phyloP scores from a whole-genome alignment of 2,888 invertebrate genomes.

The Cephus rjabovi region DNA sequence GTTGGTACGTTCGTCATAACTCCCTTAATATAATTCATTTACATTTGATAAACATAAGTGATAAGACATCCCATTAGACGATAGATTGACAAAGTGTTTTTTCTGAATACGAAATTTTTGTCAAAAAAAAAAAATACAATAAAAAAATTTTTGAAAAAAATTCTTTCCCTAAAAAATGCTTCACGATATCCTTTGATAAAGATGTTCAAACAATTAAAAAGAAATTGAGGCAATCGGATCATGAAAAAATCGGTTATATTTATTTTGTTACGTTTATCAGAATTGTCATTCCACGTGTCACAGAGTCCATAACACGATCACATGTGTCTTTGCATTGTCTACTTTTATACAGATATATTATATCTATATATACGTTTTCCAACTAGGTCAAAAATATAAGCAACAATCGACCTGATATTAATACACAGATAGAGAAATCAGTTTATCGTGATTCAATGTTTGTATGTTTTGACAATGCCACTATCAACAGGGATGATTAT shows the following conservation, averaged over 20 bases:
- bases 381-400: no score
- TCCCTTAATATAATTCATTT: neutral
- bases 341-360: neutral
- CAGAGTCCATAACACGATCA: neutral
- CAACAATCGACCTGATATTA: no score
- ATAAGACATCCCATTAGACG: neutral
- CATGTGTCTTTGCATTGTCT: neutral
- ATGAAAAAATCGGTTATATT: neutral
- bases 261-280: neutral
- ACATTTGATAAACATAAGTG: neutral
- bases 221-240: no score
- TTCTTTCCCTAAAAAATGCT: no score
- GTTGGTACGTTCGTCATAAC: neutral
- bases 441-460: conserved; percentile 27
- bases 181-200: no score
- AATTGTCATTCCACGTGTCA: neutral
- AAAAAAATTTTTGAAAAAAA: no score
- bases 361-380: no score
- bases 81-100: neutral
- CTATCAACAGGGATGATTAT: conserved; percentile 52
- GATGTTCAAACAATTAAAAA: no score
- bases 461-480: conserved; percentile 50
- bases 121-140: neutral
- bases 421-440: neutral
- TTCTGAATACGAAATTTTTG: neutral